Evolutionary conservation across 2,113 vertebrate genomes (phyloP).

Genomic region (Arothron firmamentum): DNA sequence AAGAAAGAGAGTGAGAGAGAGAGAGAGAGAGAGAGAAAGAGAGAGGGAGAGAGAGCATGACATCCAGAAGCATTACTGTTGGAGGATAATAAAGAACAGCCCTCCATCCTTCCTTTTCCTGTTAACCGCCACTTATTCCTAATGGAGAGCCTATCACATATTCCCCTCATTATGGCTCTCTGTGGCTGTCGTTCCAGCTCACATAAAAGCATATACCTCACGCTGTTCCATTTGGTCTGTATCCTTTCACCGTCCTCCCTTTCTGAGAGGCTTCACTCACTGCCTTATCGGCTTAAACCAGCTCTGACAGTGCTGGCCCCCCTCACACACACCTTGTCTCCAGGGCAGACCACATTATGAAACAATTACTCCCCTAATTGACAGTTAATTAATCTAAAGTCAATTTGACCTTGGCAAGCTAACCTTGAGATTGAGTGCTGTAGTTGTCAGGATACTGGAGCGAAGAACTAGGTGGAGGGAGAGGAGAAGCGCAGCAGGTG

Average conservation of each 20-base stretch:
- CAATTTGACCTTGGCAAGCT: constrained; percentile 76
- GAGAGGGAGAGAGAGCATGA: too few species aligned
- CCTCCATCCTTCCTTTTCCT: too few species aligned
- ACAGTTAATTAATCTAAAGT: constrained; percentile 81
- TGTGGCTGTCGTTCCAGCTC: constrained; percentile 14
- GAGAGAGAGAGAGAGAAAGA: constrained; percentile 4
- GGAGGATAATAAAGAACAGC: constrained; percentile 26
- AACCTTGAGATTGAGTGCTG: constrained; percentile 66
- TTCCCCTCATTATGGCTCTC: constrained; percentile 40
- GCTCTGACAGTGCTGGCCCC: constrained; percentile 62
- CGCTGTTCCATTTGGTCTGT: constrained; percentile 13
- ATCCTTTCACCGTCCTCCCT: constrained; percentile 12
- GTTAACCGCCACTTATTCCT: too few species aligned
- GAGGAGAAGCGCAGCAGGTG: background rate
- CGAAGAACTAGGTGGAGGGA: constrained; percentile 12
- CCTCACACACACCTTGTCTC: constrained; percentile 64
- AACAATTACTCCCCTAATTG: constrained; percentile 78
- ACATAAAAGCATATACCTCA: constrained; percentile 2
- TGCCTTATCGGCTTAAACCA: constrained; percentile 59
- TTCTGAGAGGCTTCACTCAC: constrained; percentile 47
- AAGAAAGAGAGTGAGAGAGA: background rate
- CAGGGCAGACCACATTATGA: constrained; percentile 65
- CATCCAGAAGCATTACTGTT: constrained; percentile 20
- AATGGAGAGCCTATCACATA: constrained; percentile 44
- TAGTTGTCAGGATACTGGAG: constrained; percentile 31